Percentiles rank a stretch among this genome's conserved stretches.
phyloP scores from a whole-genome alignment of 2,113 vertebrate genomes.

The Notiomystis cincta region DNA sequence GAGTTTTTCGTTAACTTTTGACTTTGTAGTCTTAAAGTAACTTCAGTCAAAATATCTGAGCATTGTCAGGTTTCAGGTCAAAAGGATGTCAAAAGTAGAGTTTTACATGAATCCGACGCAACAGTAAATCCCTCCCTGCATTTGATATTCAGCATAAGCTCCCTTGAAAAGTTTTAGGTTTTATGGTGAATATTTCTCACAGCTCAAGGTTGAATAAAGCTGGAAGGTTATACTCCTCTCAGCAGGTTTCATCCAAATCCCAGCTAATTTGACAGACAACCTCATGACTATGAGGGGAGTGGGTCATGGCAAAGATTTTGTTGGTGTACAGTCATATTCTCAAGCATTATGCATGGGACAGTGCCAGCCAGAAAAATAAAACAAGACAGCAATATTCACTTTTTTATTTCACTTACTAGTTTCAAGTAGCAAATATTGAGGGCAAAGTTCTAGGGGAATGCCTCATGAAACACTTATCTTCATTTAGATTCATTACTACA shows the following conservation, averaged over 20 bases:
- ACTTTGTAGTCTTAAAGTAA: background rate
- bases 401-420: background rate
- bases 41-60: background rate
- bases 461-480: background rate
- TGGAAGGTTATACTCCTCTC: background rate
- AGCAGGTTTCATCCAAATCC: background rate
- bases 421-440: background rate
- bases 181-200: background rate
- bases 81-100: background rate
- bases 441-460: background rate
- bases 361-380: background rate
- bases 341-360: background rate
- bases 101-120: background rate
- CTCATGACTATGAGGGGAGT: background rate
- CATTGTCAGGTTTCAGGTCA: conserved; percentile 34
- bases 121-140: background rate
- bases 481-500: background rate
- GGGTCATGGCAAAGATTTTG: background rate
- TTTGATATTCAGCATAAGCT: background rate
- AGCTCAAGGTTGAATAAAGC: background rate
- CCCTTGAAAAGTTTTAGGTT: background rate
- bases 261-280: background rate
- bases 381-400: background rate
- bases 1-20: background rate
- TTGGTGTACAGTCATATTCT: background rate